These are phyloP conservation scores for Corythoichthys intestinalis DNA, from an alignment of 2,113 vertebrate genomes.

Conservation along the genomic window DNA sequence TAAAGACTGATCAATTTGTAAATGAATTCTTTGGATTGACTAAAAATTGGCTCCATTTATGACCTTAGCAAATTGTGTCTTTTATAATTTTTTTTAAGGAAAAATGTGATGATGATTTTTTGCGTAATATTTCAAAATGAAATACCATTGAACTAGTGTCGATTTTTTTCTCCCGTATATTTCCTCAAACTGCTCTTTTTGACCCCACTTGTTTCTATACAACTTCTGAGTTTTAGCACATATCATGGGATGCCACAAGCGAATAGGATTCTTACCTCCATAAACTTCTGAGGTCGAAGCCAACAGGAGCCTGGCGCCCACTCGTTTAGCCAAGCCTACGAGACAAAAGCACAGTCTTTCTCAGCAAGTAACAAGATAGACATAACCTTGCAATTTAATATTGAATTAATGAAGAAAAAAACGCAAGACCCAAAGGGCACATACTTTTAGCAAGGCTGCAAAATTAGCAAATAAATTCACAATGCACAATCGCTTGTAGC, in stretches of 20 bases:
- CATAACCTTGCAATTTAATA: background rate
- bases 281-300: conserved; percentile 97
- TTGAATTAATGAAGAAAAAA: background rate
- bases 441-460: background rate
- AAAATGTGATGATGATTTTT: no score
- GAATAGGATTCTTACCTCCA: conserved; percentile 80
- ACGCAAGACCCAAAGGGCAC: background rate
- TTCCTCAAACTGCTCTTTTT: no score
- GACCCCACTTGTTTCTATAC: no score
- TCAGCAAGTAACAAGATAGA: background rate
- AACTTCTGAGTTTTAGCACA: no score
- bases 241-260: no score
- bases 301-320: conserved; percentile 91
- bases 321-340: conserved; percentile 91
- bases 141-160: no score
- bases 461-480: background rate
- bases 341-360: conserved; percentile 13
- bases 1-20: no score
- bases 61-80: background rate
- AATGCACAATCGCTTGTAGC: background rate
- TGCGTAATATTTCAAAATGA: no score
- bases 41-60: background rate
- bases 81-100: no score
- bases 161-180: no score
- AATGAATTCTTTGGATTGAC: no score